Percentiles rank a stretch among this genome's conserved stretches.
Conservation (phyloP, 2,113 vertebrate species). For the Xiphophorus couchianus region DNA sequence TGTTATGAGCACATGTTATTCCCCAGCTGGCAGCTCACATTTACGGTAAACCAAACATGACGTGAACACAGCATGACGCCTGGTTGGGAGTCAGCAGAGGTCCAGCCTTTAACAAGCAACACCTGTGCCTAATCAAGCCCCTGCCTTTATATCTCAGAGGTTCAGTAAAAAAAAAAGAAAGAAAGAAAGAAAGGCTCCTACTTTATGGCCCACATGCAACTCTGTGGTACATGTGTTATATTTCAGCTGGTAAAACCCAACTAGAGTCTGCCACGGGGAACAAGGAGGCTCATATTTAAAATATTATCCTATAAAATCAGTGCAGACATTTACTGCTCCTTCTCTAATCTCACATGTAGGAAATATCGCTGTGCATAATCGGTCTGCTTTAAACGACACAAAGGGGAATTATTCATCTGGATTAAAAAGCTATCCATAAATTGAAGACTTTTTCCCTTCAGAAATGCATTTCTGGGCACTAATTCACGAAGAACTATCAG, state of each 20-base stretch:
- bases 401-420: background rate
- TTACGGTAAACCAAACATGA: slow-evolving; percentile 39
- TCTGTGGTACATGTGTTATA: slow-evolving; percentile 21
- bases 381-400: background rate
- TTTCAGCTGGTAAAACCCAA: slow-evolving; percentile 8
- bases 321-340: background rate
- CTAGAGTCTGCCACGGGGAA: background rate
- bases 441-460: no score
- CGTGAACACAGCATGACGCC: slow-evolving; percentile 35
- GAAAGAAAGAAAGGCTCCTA: slow-evolving; percentile 8
- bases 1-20: slow-evolving; percentile 10
- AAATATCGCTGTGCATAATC: background rate
- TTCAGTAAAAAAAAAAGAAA: slow-evolving; percentile 41
- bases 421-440: no score
- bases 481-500: no score
- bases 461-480: no score
- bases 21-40: slow-evolving; percentile 26
- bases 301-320: slow-evolving; percentile 27
- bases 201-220: slow-evolving; percentile 22
- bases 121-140: slow-evolving; percentile 58
- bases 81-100: slow-evolving; percentile 53
- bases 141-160: slow-evolving; percentile 36
- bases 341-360: background rate
- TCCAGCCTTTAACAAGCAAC: slow-evolving; percentile 47
- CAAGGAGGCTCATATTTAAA: slow-evolving; percentile 13